Percentiles rank a stretch among this genome's conserved stretches.
Conservation (phyloP, 1,140 invertebrate species). For the Drosophila takahashii region DNA sequence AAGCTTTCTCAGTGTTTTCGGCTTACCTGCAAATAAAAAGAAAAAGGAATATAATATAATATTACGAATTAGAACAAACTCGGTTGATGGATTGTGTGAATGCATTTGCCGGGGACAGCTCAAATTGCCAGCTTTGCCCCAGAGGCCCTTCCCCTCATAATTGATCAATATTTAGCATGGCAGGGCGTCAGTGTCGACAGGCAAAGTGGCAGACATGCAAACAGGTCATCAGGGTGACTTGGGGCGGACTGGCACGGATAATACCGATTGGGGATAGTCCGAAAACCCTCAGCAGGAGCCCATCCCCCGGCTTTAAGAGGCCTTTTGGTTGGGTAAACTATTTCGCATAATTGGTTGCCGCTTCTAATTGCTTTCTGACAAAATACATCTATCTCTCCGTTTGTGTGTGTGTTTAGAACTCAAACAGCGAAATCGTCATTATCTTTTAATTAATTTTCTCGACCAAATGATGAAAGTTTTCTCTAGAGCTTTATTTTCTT, state of each 20-base stretch:
- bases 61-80: constrained; percentile 47
- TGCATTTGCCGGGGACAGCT: constrained; percentile 40
- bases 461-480: constrained; percentile 57
- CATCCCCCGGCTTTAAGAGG: constrained; percentile 4
- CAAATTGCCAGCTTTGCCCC: constrained; percentile 38
- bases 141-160: constrained; percentile 50
- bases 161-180: constrained; percentile 75
- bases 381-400: constrained; percentile 37
- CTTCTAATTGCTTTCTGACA: constrained; percentile 50
- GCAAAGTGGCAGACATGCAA: constrained; percentile 73
- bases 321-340: constrained; percentile 12
- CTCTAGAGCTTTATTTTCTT: constrained; percentile 39
- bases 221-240: constrained; percentile 56
- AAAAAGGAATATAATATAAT: constrained; percentile 14
- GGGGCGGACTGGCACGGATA: constrained; percentile 24
- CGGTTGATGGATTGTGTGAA: constrained; percentile 34
- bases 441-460: constrained; percentile 81
- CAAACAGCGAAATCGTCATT: constrained; percentile 66
- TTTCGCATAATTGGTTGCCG: constrained; percentile 51
- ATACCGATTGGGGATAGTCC: constrained; percentile 26
- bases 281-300: background rate
- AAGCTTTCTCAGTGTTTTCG: constrained; percentile 53
- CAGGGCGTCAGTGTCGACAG: constrained; percentile 58
- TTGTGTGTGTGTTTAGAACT: constrained; percentile 29
- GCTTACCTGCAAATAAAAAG: constrained; percentile 66